Evolutionary conservation across 2,113 vertebrate genomes (phyloP), one percentile per base, ranked within the genome.

Genomic region (Bos javanicus): DNA sequence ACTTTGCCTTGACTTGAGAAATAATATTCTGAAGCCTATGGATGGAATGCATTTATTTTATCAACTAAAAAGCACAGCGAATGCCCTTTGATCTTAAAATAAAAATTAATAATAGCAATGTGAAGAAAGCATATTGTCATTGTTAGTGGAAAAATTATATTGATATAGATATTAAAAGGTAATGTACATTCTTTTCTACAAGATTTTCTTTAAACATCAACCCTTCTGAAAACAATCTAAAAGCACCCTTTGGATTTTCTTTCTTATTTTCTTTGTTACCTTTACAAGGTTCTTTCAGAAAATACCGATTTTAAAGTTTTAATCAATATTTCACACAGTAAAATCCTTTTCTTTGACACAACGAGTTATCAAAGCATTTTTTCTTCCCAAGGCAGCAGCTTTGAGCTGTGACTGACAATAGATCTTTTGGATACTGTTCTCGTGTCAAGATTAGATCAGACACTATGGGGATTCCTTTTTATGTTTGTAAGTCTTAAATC

Each of bases 291-390:
- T 89, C 89, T 97, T 98, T 14, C 1, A 86, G 50, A 78, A 96
- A 97, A 67, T 87, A 92, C 21, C 10, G 91, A 59, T 97, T 98
- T 97, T 89, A 90, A 83, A 94, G 14, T 90, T 98, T 96, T 96
- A 97, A 97, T 98, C 91, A 98, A 48, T 97, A 97, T 97, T 98
- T 98, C 76, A 91, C 81, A 95, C 12, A 64, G 78, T 92, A 93
- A 96, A 97, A 92, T 96, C 50, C 92, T 96, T 98, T 97, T 92
- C 78, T 94, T 94, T 95, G 92, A 95, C 87, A 95, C 56, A 90
- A 43, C 43, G 74, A 93, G 25, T 97, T 97, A 97, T 90, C 96
- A 97, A 95, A 97, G 82, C 36, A 90, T 95, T 90, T 88, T 93
- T 97, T 62, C 54, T 89, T 92, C 67, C 86, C 26, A 7, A 97